phyloP scores from a whole-genome alignment of 2,888 invertebrate species.

The Augochlorella aurata region DNA sequence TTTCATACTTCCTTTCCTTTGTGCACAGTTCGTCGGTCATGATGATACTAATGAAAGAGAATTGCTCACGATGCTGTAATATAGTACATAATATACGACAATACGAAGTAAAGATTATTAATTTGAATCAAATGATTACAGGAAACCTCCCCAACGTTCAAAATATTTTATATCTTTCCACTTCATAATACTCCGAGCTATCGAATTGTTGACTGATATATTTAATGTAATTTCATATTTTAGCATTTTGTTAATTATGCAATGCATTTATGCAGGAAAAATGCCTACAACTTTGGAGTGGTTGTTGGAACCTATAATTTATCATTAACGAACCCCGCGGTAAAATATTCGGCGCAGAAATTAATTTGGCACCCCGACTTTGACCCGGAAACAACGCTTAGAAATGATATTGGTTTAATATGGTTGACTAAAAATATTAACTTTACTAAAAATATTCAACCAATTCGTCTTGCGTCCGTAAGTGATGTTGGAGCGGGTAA shows the following conservation, averaged over 20 bases:
- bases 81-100: background rate
- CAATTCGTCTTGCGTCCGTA: background rate
- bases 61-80: background rate
- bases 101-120: background rate
- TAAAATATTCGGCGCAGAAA: background rate
- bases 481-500: fast-evolving
- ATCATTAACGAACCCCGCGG: background rate
- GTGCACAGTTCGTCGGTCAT: background rate
- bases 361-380: background rate
- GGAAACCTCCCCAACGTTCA: too few relatives aligned
- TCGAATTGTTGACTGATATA: too few relatives aligned
- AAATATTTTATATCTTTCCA: too few relatives aligned
- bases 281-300: fast-evolving
- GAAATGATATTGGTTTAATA: background rate
- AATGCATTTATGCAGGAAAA: background rate
- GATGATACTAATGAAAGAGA: background rate
- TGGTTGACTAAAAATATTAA: background rate
- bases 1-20: background rate
- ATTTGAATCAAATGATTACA: background rate
- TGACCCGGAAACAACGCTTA: fast-evolving
- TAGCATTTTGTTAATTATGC: background rate
- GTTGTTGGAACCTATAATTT: background rate
- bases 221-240: background rate
- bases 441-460: background rate
- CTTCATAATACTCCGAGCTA: too few relatives aligned